Evolutionary conservation across 1,140 invertebrate species (phyloP), one percentile per base, ranked within the genome.

Genomic region (Calephelis virginiensis): DNA sequence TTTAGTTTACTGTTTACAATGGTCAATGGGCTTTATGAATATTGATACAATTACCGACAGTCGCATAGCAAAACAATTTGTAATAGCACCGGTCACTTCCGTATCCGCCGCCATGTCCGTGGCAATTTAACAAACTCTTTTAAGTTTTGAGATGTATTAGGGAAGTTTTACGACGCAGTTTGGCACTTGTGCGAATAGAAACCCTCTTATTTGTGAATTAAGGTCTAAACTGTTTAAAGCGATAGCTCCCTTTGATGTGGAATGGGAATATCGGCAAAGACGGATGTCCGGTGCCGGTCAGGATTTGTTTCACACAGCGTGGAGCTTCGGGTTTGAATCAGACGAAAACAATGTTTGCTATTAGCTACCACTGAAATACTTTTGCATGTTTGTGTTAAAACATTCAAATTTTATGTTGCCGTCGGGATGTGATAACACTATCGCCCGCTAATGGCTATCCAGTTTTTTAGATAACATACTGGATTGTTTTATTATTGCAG

Each of bases 261-360:
- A 83, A 89, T 82, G 80, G 86, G 85, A 90, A 89, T 88, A 89
- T 90, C 82, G 82, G 87, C 86, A 86, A 89, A 90, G 88, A 89
- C 88, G 88, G 88, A 91, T 82, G 88, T 90, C 88, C 88, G 88
- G 85, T 89, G 82, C 86, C 88, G 88, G 88, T 88, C 88, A 90
- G 88, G 86, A 88, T 90, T 90, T 83, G 81, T 89, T 90, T 88
- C 88, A 89, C 86, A 87, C 84, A 83, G 83, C 71, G 71, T 74
- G 74, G 69, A 79, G 82, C 72, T 74, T 80, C 76, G 76, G 68
- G 60, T 72, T 82, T 73, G 69, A 72, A 71, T 77, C 76, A 76
- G 74, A 85, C 77, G 68, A 78, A 75, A 64, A 64, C 63, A 64
- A 40, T 71, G 53, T 56, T 56, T 7, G 53, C 28, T 56, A 56